Evolutionary conservation across 2,888 invertebrate genomes (phyloP).

Genomic region (Maniola hyperantus): DNA sequence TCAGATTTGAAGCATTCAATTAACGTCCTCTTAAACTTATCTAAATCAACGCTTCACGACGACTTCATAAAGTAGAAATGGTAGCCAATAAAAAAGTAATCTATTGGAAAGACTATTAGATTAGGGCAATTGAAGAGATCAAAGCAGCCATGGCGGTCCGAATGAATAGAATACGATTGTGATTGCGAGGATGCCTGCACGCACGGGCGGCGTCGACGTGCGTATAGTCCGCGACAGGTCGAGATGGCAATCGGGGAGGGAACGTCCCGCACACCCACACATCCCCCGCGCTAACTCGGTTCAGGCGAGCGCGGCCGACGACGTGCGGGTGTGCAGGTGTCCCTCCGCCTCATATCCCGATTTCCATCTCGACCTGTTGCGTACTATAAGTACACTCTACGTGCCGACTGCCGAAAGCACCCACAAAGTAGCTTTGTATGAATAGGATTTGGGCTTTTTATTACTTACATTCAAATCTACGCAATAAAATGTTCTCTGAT

Average conservation of each 20-base stretch:
- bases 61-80: constrained; percentile 36
- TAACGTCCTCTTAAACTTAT: constrained; percentile 15
- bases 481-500: constrained; percentile 10
- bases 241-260: too few species aligned
- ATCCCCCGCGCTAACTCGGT: too few species aligned
- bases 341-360: too few species aligned
- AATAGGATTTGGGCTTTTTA: constrained; percentile 19
- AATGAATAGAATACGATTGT: constrained; percentile 1
- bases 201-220: constrained; percentile 26
- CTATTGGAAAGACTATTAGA: constrained; percentile 62
- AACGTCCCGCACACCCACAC: too few species aligned
- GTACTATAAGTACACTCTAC: too few species aligned
- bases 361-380: too few species aligned
- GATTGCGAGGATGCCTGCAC: constrained; percentile 34
- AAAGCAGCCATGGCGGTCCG: constrained; percentile 44
- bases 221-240: too few species aligned
- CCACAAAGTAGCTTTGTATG: constrained; percentile 19
- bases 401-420: constrained; percentile 32
- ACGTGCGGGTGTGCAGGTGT: too few species aligned
- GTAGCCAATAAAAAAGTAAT: constrained; percentile 53
- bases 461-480: constrained; percentile 8
- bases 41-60: constrained; percentile 24
- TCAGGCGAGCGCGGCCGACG: too few species aligned
- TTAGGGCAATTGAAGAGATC: constrained; percentile 67
- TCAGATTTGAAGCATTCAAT: constrained; percentile 17